A percentile compares a stretch with the other conserved stretches of the same genome.
These are phyloP conservation scores for Hippocampus comes DNA, from an alignment of 2,113 vertebrate genomes.

Conservation along the genomic window DNA sequence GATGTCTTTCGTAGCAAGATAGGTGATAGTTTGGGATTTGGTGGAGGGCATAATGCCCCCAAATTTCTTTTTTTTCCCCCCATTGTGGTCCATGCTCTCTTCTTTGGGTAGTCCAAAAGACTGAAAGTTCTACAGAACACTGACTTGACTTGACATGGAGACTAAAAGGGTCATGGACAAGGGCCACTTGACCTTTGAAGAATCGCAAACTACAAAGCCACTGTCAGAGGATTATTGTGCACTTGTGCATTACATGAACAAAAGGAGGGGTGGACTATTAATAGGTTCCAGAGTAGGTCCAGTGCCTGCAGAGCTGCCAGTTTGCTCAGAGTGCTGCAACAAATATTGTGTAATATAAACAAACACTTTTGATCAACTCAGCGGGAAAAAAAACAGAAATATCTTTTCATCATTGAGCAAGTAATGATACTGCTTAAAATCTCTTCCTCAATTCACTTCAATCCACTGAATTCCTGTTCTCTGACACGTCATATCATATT, in stretches of 20 bases:
- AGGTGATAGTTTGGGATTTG: neutral
- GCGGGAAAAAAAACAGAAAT: neutral
- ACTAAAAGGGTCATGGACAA: conserved; percentile 11
- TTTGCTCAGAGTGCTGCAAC: neutral
- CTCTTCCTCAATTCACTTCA: neutral
- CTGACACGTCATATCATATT: neutral
- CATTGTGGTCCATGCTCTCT: neutral
- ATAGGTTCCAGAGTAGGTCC: neutral
- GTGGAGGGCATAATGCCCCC: neutral
- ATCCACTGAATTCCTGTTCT: neutral
- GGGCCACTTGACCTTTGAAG: conserved; percentile 25
- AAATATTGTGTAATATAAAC: neutral
- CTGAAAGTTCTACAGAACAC: conserved; percentile 6
- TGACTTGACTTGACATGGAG: neutral
- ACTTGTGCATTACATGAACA: neutral
- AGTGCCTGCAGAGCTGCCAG: neutral
- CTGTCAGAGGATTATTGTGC: conserved; percentile 1
- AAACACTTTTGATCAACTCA: neutral
- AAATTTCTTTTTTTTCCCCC: neutral
- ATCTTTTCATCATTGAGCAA: neutral
- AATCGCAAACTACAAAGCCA: conserved; percentile 21
- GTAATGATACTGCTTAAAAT: neutral
- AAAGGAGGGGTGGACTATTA: neutral
- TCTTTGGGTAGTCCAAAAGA: neutral
- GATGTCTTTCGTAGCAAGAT: neutral